Percentiles rank a stretch among this genome's conserved stretches.
Conservation (phyloP, 2,888 invertebrate genomes). For the Mesodorylaimus sp. region DNA sequence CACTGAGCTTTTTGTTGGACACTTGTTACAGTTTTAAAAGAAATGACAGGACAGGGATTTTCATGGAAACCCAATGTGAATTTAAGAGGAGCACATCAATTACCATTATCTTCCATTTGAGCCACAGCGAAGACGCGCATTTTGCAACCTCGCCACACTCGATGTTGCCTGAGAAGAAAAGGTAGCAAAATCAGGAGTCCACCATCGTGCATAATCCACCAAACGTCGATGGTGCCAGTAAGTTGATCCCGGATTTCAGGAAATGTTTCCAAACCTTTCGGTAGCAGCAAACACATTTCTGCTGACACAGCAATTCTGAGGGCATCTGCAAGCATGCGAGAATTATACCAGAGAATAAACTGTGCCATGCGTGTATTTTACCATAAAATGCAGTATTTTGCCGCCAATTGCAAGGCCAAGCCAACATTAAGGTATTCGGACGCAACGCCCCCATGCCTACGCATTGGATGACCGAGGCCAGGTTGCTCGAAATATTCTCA, state of each 20-base stretch:
- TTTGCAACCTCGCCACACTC: slow-evolving; percentile 61
- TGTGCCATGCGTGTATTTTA: not conserved
- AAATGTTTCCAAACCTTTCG: slow-evolving; percentile 93
- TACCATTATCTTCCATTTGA: slow-evolving; percentile 95
- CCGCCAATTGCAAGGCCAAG: slow-evolving; percentile 92
- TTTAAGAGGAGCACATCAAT: no score
- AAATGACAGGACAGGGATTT: no score
- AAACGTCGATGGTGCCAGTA: slow-evolving; percentile 80
- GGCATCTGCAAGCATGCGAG: slow-evolving; percentile 20
- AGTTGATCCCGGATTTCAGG: slow-evolving; percentile 71
- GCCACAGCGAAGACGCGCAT: slow-evolving; percentile 97
- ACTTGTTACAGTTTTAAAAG: no score
- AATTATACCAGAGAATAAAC: not conserved
- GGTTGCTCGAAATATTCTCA: slow-evolving; percentile 30
- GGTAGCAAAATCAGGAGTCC: slow-evolving; percentile 79
- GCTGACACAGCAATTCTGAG: slow-evolving; percentile 56
- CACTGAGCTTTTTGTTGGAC: no score
- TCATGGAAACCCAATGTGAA: no score
- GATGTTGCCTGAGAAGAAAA: slow-evolving; percentile 56
- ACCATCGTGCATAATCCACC: slow-evolving; percentile 94
- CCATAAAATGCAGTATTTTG: slow-evolving; percentile 5
- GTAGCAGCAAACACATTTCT: slow-evolving; percentile 83
- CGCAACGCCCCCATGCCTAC: slow-evolving; percentile 89
- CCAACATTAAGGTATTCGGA: slow-evolving; percentile 91
- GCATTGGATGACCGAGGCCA: slow-evolving; percentile 45